A percentile compares a stretch with the other conserved stretches of the same genome.
phyloP scores from a whole-genome alignment of 2,888 invertebrate genomes.

The Protonemura montana region DNA sequence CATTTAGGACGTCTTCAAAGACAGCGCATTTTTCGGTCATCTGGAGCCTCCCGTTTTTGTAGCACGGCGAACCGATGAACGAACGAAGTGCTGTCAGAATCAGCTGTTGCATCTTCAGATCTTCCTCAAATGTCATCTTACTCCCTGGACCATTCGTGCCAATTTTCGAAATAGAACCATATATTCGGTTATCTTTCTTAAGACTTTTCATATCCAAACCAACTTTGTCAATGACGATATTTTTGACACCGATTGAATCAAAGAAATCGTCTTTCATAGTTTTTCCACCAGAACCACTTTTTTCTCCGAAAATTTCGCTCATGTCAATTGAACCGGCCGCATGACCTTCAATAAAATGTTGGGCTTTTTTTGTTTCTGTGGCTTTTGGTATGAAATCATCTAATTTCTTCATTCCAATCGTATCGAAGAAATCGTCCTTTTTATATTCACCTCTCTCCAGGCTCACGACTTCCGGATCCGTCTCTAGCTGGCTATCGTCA shows the following conservation, averaged over 20 bases:
- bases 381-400: constrained; percentile 5
- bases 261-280: constrained; percentile 7
- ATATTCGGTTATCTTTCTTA: neutral
- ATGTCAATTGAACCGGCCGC: neutral
- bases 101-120: neutral
- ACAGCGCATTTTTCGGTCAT: neutral
- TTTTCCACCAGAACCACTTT: neutral
- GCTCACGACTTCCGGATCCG: neutral
- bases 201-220: neutral
- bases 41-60: neutral
- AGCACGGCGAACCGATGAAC: neutral
- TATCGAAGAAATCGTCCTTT: neutral
- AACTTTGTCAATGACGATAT: neutral
- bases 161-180: neutral
- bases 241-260: neutral
- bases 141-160: neutral
- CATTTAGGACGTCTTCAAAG: neutral
- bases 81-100: neutral
- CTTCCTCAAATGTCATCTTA: neutral
- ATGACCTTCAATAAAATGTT: neutral
- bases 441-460: neutral
- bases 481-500: neutral
- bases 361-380: neutral
- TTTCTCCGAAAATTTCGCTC: neutral
- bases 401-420: neutral